Percentiles rank a stretch among this genome's conserved stretches.
These are phyloP conservation scores for Betta splendens DNA, from an alignment of 2,797 vertebrate genomes.

Conservation along the genomic window DNA sequence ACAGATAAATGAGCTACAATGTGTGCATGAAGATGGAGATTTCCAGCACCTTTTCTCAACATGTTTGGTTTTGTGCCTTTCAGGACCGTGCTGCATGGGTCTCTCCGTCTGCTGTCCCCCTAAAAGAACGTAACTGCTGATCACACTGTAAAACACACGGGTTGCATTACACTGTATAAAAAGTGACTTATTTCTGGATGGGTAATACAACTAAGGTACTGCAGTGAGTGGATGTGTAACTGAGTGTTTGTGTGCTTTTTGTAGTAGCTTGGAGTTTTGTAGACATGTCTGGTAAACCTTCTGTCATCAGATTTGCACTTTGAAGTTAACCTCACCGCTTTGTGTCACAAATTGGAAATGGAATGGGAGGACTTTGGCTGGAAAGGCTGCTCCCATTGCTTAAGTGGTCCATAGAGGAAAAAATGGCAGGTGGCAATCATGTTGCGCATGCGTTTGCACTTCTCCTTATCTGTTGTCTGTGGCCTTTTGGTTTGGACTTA, in stretches of 20 bases:
- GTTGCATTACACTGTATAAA: slow-evolving; percentile 37
- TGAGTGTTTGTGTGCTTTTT: slow-evolving; percentile 44
- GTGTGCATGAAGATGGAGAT: background rate
- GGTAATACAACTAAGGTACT: slow-evolving; percentile 12
- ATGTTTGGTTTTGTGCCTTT: slow-evolving; percentile 35
- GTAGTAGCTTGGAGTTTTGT: slow-evolving; percentile 41
- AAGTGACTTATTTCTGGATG: slow-evolving; percentile 21
- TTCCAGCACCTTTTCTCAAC: background rate
- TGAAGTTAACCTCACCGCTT: slow-evolving; percentile 63
- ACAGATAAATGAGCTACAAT: no score
- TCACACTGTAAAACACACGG: slow-evolving; percentile 34
- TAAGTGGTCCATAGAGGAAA: slow-evolving; percentile 18
- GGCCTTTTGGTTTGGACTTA: slow-evolving; percentile 62
- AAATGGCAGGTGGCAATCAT: slow-evolving; percentile 61
- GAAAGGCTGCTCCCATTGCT: slow-evolving; percentile 29
- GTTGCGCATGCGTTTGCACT: slow-evolving; percentile 74
- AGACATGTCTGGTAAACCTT: slow-evolving; percentile 43
- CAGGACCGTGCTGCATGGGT: slow-evolving; percentile 49
- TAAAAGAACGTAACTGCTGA: slow-evolving; percentile 30
- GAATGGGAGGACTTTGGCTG: slow-evolving; percentile 17
- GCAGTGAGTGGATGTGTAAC: slow-evolving; percentile 29
- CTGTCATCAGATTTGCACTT: slow-evolving; percentile 65
- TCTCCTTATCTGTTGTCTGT: slow-evolving; percentile 62
- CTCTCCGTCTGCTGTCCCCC: slow-evolving; percentile 13
- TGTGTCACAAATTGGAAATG: slow-evolving; percentile 44